phyloP scores from a whole-genome alignment of 2,888 invertebrate species.

The Nasonia oneida region DNA sequence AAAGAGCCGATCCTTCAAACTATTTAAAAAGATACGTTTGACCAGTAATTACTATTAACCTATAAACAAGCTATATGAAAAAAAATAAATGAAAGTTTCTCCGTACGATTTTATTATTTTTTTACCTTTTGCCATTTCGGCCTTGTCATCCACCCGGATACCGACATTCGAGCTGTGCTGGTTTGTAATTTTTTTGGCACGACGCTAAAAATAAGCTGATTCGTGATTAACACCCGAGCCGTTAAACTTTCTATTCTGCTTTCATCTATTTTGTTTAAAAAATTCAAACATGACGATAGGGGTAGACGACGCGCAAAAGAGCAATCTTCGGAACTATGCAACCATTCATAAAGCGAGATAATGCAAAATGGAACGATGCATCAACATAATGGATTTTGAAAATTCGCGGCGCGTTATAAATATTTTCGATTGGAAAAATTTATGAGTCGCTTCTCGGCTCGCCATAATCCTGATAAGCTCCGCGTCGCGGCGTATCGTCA shows the following conservation, averaged over 20 bases:
- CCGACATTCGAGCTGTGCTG: background rate
- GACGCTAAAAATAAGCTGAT: too few relatives aligned
- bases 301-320: background rate
- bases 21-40: too few relatives aligned
- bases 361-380: conserved; percentile 40
- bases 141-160: background rate
- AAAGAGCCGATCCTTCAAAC: background rate
- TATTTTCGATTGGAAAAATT: conserved; percentile 41
- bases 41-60: background rate
- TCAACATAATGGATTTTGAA: conserved; percentile 51
- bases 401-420: conserved; percentile 43
- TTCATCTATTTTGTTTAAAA: background rate
- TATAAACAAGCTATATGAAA: background rate
- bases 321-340: conserved; percentile 35
- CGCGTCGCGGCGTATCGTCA: background rate
- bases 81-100: background rate
- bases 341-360: conserved; percentile 22
- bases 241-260: background rate
- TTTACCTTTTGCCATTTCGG: background rate
- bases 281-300: background rate
- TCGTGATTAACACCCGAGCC: background rate
- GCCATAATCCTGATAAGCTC: background rate
- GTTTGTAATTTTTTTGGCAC: background rate
- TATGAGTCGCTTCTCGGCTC: conserved; percentile 5
- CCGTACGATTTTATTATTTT: background rate